These are phyloP conservation scores for Drosophila trichaetosa DNA, from an alignment of 2,888 invertebrate genomes.

Conservation along the genomic window DNA sequence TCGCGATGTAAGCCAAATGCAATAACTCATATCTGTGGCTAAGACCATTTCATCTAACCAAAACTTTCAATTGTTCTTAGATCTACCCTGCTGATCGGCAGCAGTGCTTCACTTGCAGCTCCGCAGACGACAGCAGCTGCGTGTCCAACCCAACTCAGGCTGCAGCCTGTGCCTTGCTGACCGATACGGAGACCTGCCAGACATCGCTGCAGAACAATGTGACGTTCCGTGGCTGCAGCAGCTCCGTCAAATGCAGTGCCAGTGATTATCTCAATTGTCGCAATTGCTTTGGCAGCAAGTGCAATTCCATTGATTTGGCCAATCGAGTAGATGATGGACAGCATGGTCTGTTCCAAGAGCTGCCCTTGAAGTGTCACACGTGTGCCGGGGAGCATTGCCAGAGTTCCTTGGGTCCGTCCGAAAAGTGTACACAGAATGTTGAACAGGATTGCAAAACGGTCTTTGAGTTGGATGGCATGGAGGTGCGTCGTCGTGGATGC, in stretches of 20 bases:
- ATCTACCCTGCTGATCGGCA: conserved; percentile 79
- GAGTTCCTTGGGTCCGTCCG: conserved; percentile 72
- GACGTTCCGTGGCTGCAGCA: conserved; percentile 81
- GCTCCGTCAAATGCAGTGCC: conserved; percentile 67
- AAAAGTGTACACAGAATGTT: conserved; percentile 58
- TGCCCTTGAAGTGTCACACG: conserved; percentile 78
- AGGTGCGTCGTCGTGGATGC: conserved; percentile 78
- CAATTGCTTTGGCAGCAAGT: conserved; percentile 70
- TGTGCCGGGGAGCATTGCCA: conserved; percentile 77
- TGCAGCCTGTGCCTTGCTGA: conserved; percentile 63
- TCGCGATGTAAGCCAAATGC: conserved; percentile 62
- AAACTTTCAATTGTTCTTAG: conserved; percentile 34
- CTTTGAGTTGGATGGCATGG: conserved; percentile 65
- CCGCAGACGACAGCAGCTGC: conserved; percentile 72
- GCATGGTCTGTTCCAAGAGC: conserved; percentile 79
- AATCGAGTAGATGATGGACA: conserved; percentile 76
- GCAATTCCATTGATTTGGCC: conserved; percentile 78
- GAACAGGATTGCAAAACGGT: conserved; percentile 82
- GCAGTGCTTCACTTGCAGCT: conserved; percentile 77
- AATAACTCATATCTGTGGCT: rapidly evolving
- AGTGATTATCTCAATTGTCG: conserved; percentile 74
- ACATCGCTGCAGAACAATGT: conserved; percentile 63
- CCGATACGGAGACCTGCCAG: conserved; percentile 72
- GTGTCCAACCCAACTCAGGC: conserved; percentile 68
- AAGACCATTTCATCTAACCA: neutral